phyloP scores from a whole-genome alignment of 1,140 invertebrate species.

The Diabrotica virgifera region DNA sequence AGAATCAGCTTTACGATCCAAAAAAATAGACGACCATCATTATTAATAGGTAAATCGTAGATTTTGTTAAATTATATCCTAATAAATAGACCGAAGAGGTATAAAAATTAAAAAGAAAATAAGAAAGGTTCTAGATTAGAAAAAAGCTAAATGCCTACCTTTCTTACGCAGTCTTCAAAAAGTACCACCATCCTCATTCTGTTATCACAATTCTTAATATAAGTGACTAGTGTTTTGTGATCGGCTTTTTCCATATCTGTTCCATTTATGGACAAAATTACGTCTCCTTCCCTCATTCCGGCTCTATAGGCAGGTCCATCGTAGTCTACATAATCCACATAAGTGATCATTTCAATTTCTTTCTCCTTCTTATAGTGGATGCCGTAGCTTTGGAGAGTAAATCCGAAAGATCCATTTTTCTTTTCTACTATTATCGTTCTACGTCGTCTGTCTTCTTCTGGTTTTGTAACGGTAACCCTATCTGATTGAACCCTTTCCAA shows the following conservation, averaged over 20 bases:
- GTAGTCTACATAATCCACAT: conserved; percentile 93
- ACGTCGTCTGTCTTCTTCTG: conserved; percentile 77
- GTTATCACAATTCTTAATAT: conserved; percentile 85
- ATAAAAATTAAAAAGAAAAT: no score
- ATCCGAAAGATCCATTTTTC: conserved; percentile 87
- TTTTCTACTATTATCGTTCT: conserved; percentile 90
- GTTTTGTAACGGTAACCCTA: conserved; percentile 67
- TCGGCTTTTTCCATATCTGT: conserved; percentile 87
- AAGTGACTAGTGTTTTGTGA: conserved; percentile 85
- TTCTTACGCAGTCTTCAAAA: conserved; percentile 91
- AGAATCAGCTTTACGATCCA: no score
- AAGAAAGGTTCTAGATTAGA: no score
- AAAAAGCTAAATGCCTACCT: conserved; percentile 63
- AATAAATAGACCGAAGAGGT: no score
- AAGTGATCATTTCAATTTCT: conserved; percentile 91
- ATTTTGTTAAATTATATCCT: no score
- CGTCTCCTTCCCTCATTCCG: conserved; percentile 91
- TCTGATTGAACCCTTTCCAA: conserved; percentile 81
- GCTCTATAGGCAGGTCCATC: conserved; percentile 85
- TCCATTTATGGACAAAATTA: conserved; percentile 92
- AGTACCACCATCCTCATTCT: conserved; percentile 92
- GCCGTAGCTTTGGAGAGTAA: conserved; percentile 92
- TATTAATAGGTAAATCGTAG: no score
- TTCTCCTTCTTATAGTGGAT: conserved; percentile 91
- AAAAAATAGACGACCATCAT: no score